Evolutionary conservation across 2,888 invertebrate species (phyloP), one percentile per base, ranked within the genome.

Genomic region (Drosophila affinis): DNA sequence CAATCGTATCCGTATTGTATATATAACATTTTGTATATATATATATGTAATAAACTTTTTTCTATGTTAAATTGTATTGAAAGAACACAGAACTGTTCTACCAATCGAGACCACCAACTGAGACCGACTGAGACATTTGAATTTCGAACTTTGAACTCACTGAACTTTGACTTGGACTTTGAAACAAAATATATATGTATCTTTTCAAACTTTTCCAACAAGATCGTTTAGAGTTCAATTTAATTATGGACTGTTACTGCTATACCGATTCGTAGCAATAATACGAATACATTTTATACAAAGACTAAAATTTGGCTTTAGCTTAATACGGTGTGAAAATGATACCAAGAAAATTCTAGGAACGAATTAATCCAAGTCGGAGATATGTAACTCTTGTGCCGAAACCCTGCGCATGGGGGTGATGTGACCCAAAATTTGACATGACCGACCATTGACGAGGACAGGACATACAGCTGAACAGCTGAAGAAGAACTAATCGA

Each of bases 1-100:
- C 91, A 91, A 91, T 88, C 79, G 91, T 90, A 81, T 61, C 59
- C 56, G 65, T 71, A 64, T 75, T 80, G 78, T 77, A 77, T 83
- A 76, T 74, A 76, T 76, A 77, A 79, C 65, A 76, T 76, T 73
- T 78, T 78, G 68, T 78, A 85, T 79, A 77, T 76, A 76, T 29
- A 29, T 76, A 76, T 29, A 29, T 29, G 29, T 60, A 51, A 72
- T 67, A 60, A 78, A 72, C 79, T 80, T 85, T 86, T 76, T 79
- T 82, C 79, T 81, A 72, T 73, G 65, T 72, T 68, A 62, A 75
- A 59, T 83, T 65, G 53, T 59, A 58, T 65, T 74, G 45, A 72
- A 54, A 49, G 24, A 57, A 72, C 53, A 74, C 58, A 48, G 46
- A 62, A 77, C 78, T 60, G 72, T 67, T 56, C 51, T 46, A 67